Evolutionary conservation across 2,113 vertebrate genomes (phyloP), one percentile per base, ranked within the genome.

Genomic region (Strix aluco): DNA sequence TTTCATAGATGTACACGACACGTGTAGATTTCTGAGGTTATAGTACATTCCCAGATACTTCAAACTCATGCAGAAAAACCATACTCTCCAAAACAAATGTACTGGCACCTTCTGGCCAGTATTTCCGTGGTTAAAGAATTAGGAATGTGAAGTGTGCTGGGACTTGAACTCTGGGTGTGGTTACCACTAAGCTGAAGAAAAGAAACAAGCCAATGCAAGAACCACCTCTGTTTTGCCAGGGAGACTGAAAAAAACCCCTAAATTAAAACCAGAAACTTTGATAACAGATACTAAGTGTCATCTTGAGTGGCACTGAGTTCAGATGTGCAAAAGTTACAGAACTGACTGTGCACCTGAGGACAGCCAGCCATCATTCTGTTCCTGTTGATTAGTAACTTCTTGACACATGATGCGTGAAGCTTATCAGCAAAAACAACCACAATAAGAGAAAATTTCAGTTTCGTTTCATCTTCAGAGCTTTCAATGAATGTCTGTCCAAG

Each of bases 131-230:
- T 73, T 65, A 51, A 79, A 61, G 17, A 69, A 90, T 70, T 13
- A 32, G 67, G 90, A 94, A 94, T 46, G 81, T 42, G 1, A 77
- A 91, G 78, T 73, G 78, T 49, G 62, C 81, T 54, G 27, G 25
- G 78, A 79, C 87, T 81, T 75, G 69, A 94, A 61, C 42, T 87
- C 54, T 30, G 66, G 87, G 90, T 90, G 94, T 78, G 96, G 81
- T 67, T 79, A 58, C 38, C 34, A 72, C 44, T 55, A 30, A 66
- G 46, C 32, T 22, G n/a, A 67, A 88, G 71, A 34, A 88, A 71
- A 84, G 30, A 62, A 94, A 94, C 90, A 92, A 91, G 90, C 58
- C 86, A 81, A 72, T 52, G 34, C 90, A 92, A 32, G 80, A 94
- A 88, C 25, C 23, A 66, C 47, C 59, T 49, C 36, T 40, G 72